These are phyloP conservation scores for Malthinus flaveolus DNA, from an alignment of 2,888 invertebrate genomes.

Conservation along the genomic window DNA sequence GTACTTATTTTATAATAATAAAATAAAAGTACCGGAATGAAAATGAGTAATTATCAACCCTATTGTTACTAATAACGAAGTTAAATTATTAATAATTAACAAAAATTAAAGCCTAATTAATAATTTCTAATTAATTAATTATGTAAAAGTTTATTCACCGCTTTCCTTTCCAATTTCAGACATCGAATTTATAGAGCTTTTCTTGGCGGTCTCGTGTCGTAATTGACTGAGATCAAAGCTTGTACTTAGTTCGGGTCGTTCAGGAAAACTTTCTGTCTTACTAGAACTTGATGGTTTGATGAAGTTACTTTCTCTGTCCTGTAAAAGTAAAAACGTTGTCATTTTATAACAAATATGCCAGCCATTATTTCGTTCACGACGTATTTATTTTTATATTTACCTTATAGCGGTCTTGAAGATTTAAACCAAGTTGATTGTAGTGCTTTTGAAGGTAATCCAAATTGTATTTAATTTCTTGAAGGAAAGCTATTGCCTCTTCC, in stretches of 20 bases:
- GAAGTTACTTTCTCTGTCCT: constrained; percentile 16
- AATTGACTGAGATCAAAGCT: constrained; percentile 43
- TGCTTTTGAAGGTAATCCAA: constrained; percentile 71
- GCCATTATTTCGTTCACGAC: neutral
- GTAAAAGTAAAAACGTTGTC: neutral
- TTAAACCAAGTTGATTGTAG: constrained; percentile 59
- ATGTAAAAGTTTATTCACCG: constrained; percentile 10
- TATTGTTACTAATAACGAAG: too few relatives aligned
- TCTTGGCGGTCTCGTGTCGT: constrained; percentile 40
- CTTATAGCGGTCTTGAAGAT: constrained; percentile 43
- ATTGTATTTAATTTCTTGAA: constrained; percentile 76
- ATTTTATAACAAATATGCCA: neutral
- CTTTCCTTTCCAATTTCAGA: constrained; percentile 15
- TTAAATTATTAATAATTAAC: too few relatives aligned
- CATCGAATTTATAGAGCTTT: constrained; percentile 29
- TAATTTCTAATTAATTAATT: constrained; percentile 4
- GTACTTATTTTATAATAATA: too few relatives aligned
- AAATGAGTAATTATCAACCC: too few relatives aligned
- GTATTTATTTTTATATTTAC: constrained; percentile 30
- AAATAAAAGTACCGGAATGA: too few relatives aligned
- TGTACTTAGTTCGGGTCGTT: constrained; percentile 37
- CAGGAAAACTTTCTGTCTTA: constrained; percentile 14
- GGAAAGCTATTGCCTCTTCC: constrained; percentile 73
- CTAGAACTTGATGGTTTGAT: constrained; percentile 6
- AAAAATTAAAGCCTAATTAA: neutral